These are phyloP conservation scores for Xestia sexstrigata DNA, from an alignment of 2,888 invertebrate species.

Conservation along the genomic window DNA sequence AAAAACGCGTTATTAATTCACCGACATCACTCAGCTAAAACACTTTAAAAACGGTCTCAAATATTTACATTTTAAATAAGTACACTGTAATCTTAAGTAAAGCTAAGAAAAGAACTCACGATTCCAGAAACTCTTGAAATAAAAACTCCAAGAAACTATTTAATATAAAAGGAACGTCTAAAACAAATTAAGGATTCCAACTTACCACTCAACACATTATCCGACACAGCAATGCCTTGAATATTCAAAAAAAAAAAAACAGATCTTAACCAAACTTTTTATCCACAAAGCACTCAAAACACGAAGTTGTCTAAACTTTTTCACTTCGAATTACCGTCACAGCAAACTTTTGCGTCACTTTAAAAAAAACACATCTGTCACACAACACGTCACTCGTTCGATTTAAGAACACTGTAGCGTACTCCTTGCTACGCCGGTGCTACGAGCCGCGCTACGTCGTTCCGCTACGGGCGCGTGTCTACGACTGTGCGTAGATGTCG, in stretches of 20 bases:
- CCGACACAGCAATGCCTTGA: constrained; percentile 53
- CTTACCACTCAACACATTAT: constrained; percentile 66
- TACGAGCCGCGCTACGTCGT: constrained; percentile 66
- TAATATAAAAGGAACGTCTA: constrained; percentile 25
- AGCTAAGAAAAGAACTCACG: constrained; percentile 23
- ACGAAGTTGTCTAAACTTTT: constrained; percentile 60
- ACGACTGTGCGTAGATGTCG: constrained; percentile 74
- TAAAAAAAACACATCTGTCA: constrained; percentile 62
- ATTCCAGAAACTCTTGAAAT: constrained; percentile 21
- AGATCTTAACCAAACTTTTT: constrained; percentile 53
- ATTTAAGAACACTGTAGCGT: constrained; percentile 51
- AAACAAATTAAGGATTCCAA: constrained; percentile 53
- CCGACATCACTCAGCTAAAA: neutral
- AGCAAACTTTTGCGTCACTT: constrained; percentile 52
- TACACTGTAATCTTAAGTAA: neutral
- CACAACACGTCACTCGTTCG: constrained; percentile 62
- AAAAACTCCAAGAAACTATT: constrained; percentile 25
- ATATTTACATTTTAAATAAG: constrained; percentile 17
- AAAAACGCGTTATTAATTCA: neutral
- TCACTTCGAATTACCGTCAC: constrained; percentile 55
- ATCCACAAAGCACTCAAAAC: constrained; percentile 62
- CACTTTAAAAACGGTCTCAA: neutral
- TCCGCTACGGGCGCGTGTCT: constrained; percentile 67
- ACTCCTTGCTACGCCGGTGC: constrained; percentile 57
- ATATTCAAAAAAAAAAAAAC: constrained; percentile 47